phyloP scores from a whole-genome alignment of 2,888 invertebrate species.

The Ligdia adustata region DNA sequence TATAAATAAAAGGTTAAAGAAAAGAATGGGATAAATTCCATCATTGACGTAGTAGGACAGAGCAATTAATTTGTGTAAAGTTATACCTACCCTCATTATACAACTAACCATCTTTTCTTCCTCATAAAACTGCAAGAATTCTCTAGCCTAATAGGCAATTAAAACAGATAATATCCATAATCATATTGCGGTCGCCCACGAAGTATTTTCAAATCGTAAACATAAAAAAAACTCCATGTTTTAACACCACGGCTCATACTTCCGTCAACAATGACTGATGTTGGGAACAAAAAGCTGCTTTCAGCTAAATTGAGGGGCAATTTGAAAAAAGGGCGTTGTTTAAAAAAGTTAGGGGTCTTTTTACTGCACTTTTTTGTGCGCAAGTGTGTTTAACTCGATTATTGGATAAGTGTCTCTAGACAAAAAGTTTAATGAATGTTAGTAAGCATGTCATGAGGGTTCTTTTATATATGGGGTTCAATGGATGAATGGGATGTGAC shows the following conservation, averaged over 20 bases:
- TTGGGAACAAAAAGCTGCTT: slow-evolving; percentile 50
- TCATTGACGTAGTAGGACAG: too few species aligned
- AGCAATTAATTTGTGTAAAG: too few species aligned
- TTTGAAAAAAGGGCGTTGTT: slow-evolving; percentile 40
- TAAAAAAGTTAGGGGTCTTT: slow-evolving; percentile 57
- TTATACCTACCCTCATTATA: too few species aligned
- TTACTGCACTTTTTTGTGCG: slow-evolving; percentile 36
- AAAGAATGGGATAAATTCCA: too few species aligned
- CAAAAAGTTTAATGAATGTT: slow-evolving; percentile 4
- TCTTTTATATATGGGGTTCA: neutral
- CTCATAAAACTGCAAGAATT: too few species aligned
- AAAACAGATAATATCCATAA: too few species aligned
- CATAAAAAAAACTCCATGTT: slow-evolving; percentile 37
- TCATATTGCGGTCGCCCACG: slow-evolving; percentile 44
- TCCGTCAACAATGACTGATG: slow-evolving; percentile 50
- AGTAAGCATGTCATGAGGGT: slow-evolving; percentile 6
- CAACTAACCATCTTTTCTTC: too few species aligned
- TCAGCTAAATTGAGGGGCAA: slow-evolving; percentile 49
- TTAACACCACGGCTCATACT: slow-evolving; percentile 48
- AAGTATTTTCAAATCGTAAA: slow-evolving; percentile 41
- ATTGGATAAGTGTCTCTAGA: slow-evolving; percentile 36
- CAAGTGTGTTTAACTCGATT: slow-evolving; percentile 38
- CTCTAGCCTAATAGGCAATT: too few species aligned
- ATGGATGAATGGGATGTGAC: neutral
- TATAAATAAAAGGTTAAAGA: too few species aligned